Evolutionary conservation across 2,888 invertebrate genomes (phyloP), one percentile per base, ranked within the genome.

Genomic region (Keiferia lycopersicella): DNA sequence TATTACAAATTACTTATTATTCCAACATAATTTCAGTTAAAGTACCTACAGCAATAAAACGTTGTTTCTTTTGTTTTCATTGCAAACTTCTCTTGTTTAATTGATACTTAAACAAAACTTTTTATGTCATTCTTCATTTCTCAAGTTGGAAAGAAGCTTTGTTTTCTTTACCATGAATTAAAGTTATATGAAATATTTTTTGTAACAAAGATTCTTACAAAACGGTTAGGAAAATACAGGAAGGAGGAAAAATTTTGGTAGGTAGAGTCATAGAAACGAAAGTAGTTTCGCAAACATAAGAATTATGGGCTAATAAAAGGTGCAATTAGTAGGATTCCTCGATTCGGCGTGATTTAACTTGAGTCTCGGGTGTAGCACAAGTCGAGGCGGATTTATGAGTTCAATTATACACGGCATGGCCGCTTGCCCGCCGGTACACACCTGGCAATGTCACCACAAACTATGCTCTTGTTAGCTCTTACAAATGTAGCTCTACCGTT

Each of bases 341-440:
- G 87, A 88, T 82, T 84, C 80, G 82, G 75, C 76, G 77, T 80
- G 81, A 84, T 91, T 89, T 90, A 88, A 90, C 89, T 84, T 84
- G 83, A 84, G 79, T 81, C 86, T 79, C 79, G 71, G 72, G 74
- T 68, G 72, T 64, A 79, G 81, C 81, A 79, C 79, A 83, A 87
- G 86, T 83, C 83, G 80, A 77, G 74, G 76, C 73, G 79, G 84
- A 91, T 89, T 91, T 90, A 90, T 89, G 79, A 80, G 83, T 77
- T 79, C 86, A 88, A 91, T 90, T 91, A 90, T 83, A 85, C 82
- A 83, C 81, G 81, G 80, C 80, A 79, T 78, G 80, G 79, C 74
- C 77, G 69, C 76, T 68, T 79, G 77, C n/a, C 16, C 81, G 83
- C 83, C 84, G 84, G 82, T 73, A 73, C 69, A 71, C 69, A 51